These are phyloP conservation scores for Thunnus albacares DNA, from an alignment of 2,797 vertebrate genomes.

Conservation along the genomic window DNA sequence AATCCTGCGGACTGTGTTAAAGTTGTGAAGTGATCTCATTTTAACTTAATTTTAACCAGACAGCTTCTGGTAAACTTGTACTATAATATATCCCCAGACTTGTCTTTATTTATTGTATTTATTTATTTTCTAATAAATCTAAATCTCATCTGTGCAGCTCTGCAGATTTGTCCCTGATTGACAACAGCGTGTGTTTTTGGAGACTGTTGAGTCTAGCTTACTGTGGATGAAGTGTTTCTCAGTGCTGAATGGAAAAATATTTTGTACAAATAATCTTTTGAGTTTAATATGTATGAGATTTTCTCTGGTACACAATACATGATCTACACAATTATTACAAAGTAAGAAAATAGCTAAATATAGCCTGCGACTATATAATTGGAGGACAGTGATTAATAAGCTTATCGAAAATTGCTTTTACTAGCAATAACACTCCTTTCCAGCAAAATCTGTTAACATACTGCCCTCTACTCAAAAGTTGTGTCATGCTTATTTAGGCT, in stretches of 20 bases:
- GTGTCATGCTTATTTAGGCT: no score
- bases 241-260: neutral
- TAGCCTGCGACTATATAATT: neutral
- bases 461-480: no score
- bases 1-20: conserved; percentile 47
- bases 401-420: neutral
- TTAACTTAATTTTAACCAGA: neutral
- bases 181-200: neutral
- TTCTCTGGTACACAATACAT: no score
- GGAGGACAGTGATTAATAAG: neutral
- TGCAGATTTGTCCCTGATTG: neutral
- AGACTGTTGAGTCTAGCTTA: neutral
- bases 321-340: no score
- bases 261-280: no score
- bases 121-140: neutral
- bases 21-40: neutral
- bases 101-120: neutral
- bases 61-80: neutral
- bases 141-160: neutral
- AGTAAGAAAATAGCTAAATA: neutral
- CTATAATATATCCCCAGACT: neutral
- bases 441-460: no score
- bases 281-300: no score
- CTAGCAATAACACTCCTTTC: no score
- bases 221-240: neutral